Evolutionary conservation across 2,888 invertebrate genomes (phyloP), one percentile per base, ranked within the genome.

Genomic region (Synanthedon formicaeformis): DNA sequence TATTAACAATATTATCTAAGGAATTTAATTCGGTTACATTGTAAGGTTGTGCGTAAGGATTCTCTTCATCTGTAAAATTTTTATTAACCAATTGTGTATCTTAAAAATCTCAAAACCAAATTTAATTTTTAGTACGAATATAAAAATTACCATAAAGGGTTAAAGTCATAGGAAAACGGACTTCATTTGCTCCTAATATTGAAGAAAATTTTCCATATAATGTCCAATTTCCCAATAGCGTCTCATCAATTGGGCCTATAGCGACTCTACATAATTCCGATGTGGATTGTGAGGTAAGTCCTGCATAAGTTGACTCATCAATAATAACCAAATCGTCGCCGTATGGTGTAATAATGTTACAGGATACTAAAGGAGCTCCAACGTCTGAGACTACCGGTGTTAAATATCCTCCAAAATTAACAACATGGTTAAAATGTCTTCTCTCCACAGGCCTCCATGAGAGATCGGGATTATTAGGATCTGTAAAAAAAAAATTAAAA

Each of bases 281-380:
- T 11, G 34, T 13, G 52, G 14, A n/a, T 10, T n/a, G 27, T 52
- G 13, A 50, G 13, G 53, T 53, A 0, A 53, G 50, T 16, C 52
- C 57, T 41, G 62, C 61, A 27, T 66, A 66, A 51, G 58, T 56
- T 16, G 73, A 64, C 41, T 66, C 58, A n/a, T 65, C 34, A 16
- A 50, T 56, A n/a, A 64, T 12, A 2, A 55, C 53, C n/a, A 64
- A 51, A 12, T 57, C 60, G 57, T 57, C 70, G 58, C 66, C 71
- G n/a, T 59, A 52, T 1, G 75, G 76, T 3, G 75, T 76, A 5
- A 74, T 54, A 14, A 75, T 60, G 55, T 71, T 72, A 50, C 77
- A 77, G 2, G 65, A 59, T 4, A 59, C 40, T 1, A 64, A 52
- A 2, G 51, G 27, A 1, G 61, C 63, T 12, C 2, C 3, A 1